A percentile compares a stretch with the other conserved stretches of the same genome.
Conservation (phyloP, 2,888 invertebrate species). For the Formica aserva region DNA sequence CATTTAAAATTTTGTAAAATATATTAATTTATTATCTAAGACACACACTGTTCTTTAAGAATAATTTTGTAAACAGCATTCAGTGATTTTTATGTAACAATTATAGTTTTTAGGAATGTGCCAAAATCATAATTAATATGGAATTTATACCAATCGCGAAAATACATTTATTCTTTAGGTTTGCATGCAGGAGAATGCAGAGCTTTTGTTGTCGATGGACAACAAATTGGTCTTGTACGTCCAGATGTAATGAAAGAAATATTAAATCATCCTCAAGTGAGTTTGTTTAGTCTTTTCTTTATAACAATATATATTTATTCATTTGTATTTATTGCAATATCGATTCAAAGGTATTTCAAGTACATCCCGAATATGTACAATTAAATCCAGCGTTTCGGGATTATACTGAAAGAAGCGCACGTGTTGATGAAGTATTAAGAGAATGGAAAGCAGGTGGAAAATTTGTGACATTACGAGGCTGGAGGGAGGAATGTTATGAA, state of each 20-base stretch:
- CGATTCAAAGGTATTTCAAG: slow-evolving; percentile 89
- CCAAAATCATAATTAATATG: slow-evolving; percentile 68
- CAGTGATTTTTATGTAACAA: not conserved
- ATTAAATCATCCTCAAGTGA: slow-evolving; percentile 93
- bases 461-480: slow-evolving; percentile 94
- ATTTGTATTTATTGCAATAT: slow-evolving; percentile 27
- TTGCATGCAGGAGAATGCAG: slow-evolving; percentile 92
- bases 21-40: not conserved
- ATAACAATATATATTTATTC: slow-evolving; percentile 43
- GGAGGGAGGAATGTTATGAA: slow-evolving; percentile 98
- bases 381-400: slow-evolving; percentile 95
- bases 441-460: slow-evolving; percentile 91
- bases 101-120: not conserved
- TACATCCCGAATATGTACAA: slow-evolving; percentile 91
- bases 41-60: not conserved
- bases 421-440: slow-evolving; percentile 92
- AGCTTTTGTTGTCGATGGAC: slow-evolving; percentile 95
- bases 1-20: not conserved
- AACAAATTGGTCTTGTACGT: slow-evolving; percentile 95
- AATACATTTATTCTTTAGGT: slow-evolving; percentile 87
- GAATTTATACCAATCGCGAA: slow-evolving; percentile 78
- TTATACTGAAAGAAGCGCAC: slow-evolving; percentile 92
- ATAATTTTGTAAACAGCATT: not conserved
- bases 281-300: slow-evolving; percentile 30
- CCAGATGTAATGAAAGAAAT: slow-evolving; percentile 94